Base-by-base conservation (phyloP, 2,113 vertebrate genomes). In the Orientallactaga bullata region DNA sequence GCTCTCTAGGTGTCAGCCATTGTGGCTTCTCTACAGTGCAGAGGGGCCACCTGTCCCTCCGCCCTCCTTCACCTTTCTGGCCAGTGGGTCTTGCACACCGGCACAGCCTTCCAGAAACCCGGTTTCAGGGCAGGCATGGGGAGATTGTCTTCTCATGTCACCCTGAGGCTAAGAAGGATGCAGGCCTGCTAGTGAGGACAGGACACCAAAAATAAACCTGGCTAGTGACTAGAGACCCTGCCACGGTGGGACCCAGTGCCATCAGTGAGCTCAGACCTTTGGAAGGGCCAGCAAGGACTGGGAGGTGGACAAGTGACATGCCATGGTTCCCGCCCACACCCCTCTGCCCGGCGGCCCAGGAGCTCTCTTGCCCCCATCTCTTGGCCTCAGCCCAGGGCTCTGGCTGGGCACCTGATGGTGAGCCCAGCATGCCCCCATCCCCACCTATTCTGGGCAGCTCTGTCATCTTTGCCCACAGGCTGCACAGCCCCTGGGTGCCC, bases 401-500 rank as follows among this genome's bases (percentile, higher is more conserved):
- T 6, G 28, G 35, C 72, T 8, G 68, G 37, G 60, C 4, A 51
- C 60, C 94, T 94, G 76, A 21, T 37, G 81, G 91, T 55, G 83
- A 96, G 94, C 96, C 93, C 72, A 39, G 91, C 85, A 66, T 3
- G 78, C 92, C 95, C 97, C 89, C 32, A 28, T 68, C 76, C 92
- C 94, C 97, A 94, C 96, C 94, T 82, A 58, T n/a, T 96, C 98
- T 98, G 98, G 98, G 98, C 97, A 93, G 98, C 98, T 98, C 97
- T 98, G 97, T 98, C 98, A 98, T 98, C 97, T 98, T 97, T 97
- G 89, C 98, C 98, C 98, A 97, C 98, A 98, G 98, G 98, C 98
- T 98, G 97, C 98, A 97, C 97, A 98, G 98, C 98, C 98, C 98
- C 98, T 98, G 98, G 98, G 98, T 98, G 97, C 98, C 98, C 98